A percentile compares a stretch with the other conserved stretches of the same genome.
Evolutionary conservation across 2,888 invertebrate genomes (phyloP).

Genomic region (Dolichopus griseipennis): DNA sequence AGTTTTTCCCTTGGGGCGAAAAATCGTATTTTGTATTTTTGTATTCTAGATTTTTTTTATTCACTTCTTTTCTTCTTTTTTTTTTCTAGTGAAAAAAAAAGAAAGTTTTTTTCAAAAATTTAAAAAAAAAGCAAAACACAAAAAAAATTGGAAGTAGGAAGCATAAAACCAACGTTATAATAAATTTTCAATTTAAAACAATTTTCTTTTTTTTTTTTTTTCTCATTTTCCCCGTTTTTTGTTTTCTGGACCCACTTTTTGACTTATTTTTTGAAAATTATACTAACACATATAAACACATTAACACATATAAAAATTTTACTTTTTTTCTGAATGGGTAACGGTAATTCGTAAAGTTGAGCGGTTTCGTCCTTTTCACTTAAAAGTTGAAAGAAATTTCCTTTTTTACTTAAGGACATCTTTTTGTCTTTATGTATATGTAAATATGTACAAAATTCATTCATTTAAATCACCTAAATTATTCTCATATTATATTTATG

Average conservation of each 20-base stretch:
- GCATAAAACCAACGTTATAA: background rate
- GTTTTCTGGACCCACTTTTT: background rate
- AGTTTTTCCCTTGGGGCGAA: background rate
- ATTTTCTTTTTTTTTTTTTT: background rate
- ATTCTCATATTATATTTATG: background rate
- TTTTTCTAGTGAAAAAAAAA: background rate
- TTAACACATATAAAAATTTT: background rate
- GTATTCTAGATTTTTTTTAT: too few relatives aligned
- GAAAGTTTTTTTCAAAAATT: background rate
- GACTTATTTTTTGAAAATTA: background rate
- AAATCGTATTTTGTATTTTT: background rate
- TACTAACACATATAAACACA: too few relatives aligned
- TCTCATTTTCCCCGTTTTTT: too few relatives aligned
- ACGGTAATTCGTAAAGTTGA: too few relatives aligned
- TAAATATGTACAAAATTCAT: too few relatives aligned
- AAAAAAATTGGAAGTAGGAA: background rate
- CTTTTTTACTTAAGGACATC: too few relatives aligned
- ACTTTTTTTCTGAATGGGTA: background rate
- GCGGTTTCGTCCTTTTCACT: too few relatives aligned
- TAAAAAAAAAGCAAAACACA: background rate
- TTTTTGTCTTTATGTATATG: too few relatives aligned
- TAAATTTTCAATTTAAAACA: conserved; percentile 2
- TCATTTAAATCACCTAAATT: too few relatives aligned
- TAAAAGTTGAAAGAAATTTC: too few relatives aligned
- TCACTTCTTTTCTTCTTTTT: too few relatives aligned